These are phyloP conservation scores for Athetis lepigone DNA, from an alignment of 2,888 invertebrate genomes.

Conservation along the genomic window DNA sequence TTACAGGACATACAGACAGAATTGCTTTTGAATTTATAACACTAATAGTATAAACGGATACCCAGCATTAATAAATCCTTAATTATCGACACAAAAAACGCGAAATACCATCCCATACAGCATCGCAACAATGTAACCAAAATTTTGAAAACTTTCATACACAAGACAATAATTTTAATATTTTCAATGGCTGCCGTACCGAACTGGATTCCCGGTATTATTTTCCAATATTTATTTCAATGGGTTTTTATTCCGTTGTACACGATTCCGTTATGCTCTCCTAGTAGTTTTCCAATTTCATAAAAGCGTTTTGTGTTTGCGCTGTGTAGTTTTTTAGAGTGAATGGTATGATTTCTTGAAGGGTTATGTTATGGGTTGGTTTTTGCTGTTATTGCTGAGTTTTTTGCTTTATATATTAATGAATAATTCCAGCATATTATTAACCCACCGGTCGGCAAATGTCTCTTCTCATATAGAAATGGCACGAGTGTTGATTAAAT, in stretches of 20 bases:
- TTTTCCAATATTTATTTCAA: constrained; percentile 63
- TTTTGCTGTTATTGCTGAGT: neutral
- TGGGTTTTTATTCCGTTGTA: constrained; percentile 56
- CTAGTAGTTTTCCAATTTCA: constrained; percentile 65
- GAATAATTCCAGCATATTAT: too few species aligned
- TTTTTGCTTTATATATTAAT: too few species aligned
- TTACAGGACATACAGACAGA: too few species aligned
- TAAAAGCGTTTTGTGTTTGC: constrained; percentile 55
- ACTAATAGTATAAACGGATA: too few species aligned
- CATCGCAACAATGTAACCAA: constrained; percentile 24
- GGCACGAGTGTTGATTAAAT: too few species aligned
- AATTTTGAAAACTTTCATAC: constrained; percentile 40
- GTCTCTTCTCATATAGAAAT: too few species aligned
- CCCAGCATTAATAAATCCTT: too few species aligned
- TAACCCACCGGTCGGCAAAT: too few species aligned
- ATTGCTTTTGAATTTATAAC: too few species aligned
- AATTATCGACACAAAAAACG: neutral
- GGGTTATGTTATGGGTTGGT: neutral
- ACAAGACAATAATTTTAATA: constrained; percentile 60
- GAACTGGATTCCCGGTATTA: constrained; percentile 51
- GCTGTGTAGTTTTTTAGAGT: neutral
- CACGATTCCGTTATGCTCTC: constrained; percentile 45
- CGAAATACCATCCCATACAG: neutral
- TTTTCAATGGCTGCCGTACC: constrained; percentile 52
- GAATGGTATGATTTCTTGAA: constrained; percentile 11